Base-by-base conservation (phyloP, 2,888 invertebrate species). In the Cyclophora albipunctata region DNA sequence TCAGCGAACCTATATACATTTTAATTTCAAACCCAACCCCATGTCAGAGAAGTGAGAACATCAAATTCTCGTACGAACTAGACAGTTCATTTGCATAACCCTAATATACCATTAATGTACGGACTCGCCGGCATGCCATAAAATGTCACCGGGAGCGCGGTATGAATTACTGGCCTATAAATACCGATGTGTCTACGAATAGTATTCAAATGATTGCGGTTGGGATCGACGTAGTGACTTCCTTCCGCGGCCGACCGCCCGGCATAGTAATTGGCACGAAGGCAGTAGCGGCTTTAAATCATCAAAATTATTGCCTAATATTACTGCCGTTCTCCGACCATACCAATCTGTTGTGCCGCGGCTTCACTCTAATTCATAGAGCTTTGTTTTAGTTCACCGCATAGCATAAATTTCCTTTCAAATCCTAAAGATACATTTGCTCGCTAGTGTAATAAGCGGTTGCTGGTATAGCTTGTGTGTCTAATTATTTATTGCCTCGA, bases 271-370 rank as follows among this genome's bases (percentile, higher is more conserved):
- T 86, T 82, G 84, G 80, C 72, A 70, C 68, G 58, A 67, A 80
- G 79, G 78, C 76, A 73, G 71, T 59, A 66, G 68, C 61, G 67
- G 67, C 72, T 69, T 73, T 88, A 86, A 87, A 88, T 87, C 87
- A 86, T 81, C 80, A 71, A 83, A 86, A 87, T 87, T 85, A 85
- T 83, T 86, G 75, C 83, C 81, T 84, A 78, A 82, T 85, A 82
- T 80, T 80, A 81, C 80, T 69, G 69, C 72, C 71, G 73, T 78
- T 78, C 73, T 59, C 69, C 64, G 63, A 73, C 75, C 71, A 68
- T 67, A 62, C 67, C 80, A 81, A 84, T 84, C 80, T 82, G 82
- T 74, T 83, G 74, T 82, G 72, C 62, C 69, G 74, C 63, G 60
- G 70, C 63, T 67, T 67, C 71, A 72, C 67, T 77, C 76, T 77